These are phyloP conservation scores for Phrynocephalus guinanensis DNA, from an alignment of 2,797 vertebrate species.

Conservation along the genomic window DNA sequence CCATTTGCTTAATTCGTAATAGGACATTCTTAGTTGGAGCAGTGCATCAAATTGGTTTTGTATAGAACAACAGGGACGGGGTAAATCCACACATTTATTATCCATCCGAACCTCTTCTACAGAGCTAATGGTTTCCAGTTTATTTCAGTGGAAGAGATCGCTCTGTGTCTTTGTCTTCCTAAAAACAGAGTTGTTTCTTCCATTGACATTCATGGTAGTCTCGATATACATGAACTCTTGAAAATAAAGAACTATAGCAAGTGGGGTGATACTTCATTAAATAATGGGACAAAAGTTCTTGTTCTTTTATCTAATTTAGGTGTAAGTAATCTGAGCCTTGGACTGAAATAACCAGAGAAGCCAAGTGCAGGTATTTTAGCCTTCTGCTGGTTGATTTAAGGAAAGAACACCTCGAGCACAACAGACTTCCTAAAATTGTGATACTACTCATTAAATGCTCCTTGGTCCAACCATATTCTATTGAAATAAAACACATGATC, in stretches of 20 bases:
- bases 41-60: neutral
- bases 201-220: neutral
- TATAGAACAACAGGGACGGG: neutral
- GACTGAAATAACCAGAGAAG: neutral
- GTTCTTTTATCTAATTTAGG: constrained; percentile 6
- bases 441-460: neutral
- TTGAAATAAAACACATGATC: neutral
- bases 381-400: neutral
- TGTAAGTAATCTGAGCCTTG: neutral
- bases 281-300: constrained; percentile 4
- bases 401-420: neutral
- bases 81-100: neutral
- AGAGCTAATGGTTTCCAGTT: neutral
- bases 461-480: neutral
- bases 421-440: neutral
- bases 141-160: neutral
- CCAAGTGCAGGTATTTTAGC: neutral
- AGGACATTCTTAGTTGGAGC: neutral
- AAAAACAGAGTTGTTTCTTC: neutral
- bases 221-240: neutral
- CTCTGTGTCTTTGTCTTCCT: neutral
- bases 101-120: neutral
- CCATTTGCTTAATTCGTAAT: constrained; percentile 5
- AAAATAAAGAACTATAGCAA: neutral
- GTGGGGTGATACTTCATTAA: neutral